A percentile compares a stretch with the other conserved stretches of the same genome.
Evolutionary conservation across 2,113 vertebrate genomes (phyloP).

Genomic region (Melierax canorus): DNA sequence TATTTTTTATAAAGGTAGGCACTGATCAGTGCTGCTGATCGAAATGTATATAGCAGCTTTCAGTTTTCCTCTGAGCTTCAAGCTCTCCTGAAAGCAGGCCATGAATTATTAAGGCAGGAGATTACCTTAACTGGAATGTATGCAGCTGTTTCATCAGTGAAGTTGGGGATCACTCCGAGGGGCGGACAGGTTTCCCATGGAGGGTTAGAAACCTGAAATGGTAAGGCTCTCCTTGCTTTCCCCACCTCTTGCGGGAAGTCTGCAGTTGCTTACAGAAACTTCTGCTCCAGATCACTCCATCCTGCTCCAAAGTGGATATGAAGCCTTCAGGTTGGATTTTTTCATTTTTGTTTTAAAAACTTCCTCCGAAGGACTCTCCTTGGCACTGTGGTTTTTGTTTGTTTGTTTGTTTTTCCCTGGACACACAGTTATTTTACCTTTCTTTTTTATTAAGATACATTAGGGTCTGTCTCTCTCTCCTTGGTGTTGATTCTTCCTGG

Average conservation of each 20-base stretch:
- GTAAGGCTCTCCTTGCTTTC: neutral
- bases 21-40: neutral
- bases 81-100: slow-evolving; percentile 6
- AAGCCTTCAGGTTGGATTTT: neutral
- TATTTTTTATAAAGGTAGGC: neutral
- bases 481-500: neutral
- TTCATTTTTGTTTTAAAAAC: neutral
- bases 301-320: neutral
- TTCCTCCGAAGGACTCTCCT: neutral
- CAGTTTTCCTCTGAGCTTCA: neutral
- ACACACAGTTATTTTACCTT: neutral
- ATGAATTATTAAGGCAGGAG: slow-evolving; percentile 42
- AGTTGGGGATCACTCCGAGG: neutral
- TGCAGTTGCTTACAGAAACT: neutral
- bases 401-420: neutral
- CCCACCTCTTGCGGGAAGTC: neutral
- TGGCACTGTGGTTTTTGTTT: neutral
- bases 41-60: neutral
- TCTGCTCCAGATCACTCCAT: neutral
- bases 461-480: neutral
- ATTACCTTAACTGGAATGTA: slow-evolving; percentile 29
- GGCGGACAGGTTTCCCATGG: fast-evolving
- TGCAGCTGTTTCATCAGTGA: neutral
- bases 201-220: neutral
- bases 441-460: neutral